phyloP scores from a whole-genome alignment of 2,797 vertebrate genomes.

The Eleutherodactylus coqui region DNA sequence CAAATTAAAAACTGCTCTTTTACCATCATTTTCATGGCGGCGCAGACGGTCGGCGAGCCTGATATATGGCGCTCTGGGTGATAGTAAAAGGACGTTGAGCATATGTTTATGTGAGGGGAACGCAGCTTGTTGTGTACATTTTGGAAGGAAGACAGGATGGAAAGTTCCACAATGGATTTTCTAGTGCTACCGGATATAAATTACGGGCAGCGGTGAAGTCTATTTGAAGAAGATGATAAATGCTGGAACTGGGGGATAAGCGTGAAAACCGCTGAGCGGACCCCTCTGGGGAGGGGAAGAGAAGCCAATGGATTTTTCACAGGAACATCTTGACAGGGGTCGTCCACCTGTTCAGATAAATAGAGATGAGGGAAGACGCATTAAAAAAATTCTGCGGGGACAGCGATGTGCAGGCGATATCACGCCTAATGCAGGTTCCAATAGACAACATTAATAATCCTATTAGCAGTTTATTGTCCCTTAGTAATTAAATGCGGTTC shows the following conservation, averaged over 20 bases:
- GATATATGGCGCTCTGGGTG: conserved; percentile 43
- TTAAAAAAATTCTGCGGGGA: not conserved
- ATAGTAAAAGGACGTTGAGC: conserved; percentile 35
- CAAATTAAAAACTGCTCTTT: conserved; percentile 41
- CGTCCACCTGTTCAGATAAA: conserved; percentile 23
- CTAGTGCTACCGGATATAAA: not conserved
- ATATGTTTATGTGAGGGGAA: conserved; percentile 37
- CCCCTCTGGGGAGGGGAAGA: not conserved
- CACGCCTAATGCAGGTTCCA: not conserved
- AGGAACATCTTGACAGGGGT: conserved; percentile 29
- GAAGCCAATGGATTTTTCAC: not conserved
- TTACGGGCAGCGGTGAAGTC: not conserved
- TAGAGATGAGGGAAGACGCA: not conserved
- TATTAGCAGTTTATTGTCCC: conserved; percentile 45
- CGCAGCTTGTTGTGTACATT: not conserved
- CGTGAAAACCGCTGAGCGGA: not conserved
- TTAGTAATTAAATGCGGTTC: conserved; percentile 37
- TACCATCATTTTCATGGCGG: conserved; percentile 5
- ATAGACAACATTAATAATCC: conserved; percentile 44
- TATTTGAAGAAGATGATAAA: conserved; percentile 35
- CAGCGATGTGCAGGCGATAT: not conserved
- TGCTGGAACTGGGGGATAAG: not conserved
- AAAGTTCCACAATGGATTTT: conserved; percentile 17
- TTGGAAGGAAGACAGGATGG: conserved; percentile 6
- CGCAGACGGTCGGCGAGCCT: not conserved